Evolutionary conservation across 2,113 vertebrate genomes (phyloP), one percentile per base, ranked within the genome.

Genomic region (Columba livia): DNA sequence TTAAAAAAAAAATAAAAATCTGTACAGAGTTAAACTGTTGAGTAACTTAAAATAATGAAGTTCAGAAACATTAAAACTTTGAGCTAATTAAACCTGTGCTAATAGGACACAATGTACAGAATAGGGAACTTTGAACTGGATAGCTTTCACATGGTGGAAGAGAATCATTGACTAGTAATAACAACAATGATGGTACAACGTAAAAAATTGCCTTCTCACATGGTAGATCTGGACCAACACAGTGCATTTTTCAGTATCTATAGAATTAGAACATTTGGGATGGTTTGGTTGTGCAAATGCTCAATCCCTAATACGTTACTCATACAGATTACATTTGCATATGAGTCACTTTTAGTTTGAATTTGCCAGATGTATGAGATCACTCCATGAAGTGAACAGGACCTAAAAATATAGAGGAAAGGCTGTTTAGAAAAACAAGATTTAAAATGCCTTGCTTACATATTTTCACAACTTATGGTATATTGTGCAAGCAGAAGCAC

Each of bases 351-450:
- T 91, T 86, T 40, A 40, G 19, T 61, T 84, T 89, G n/a, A 36
- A 66, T 94, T 96, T 97, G 66, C 96, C 88, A 85, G 79, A 77
- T 95, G 71, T 84, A 88, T 96, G 62, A 95, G 54, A 82, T 97
- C 83, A 89, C 84, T 96, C 92, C 80, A 67, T 85, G 88, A 90
- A 83, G 65, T 67, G 94, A 96, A 58, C 64, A 54, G 51, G 36
- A 70, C 51, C 86, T 96, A 88, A 93, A 96, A 95, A 89, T 94
- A 77, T 20, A 34, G 28, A 80, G 25, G 47, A 50, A 89, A 58
- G 29, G 17, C 66, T 93, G 42, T 47, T 88, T 86, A 40, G 65
- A 91, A 90, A 75, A 91, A 73, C 11, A 51, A 75, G 29, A 36
- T 61, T 71, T 69, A 28, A 91, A 95, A 94, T 90, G 34, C 10